Evolutionary conservation across 1,140 invertebrate genomes (phyloP).

Genomic region (Copidosoma floridanum): DNA sequence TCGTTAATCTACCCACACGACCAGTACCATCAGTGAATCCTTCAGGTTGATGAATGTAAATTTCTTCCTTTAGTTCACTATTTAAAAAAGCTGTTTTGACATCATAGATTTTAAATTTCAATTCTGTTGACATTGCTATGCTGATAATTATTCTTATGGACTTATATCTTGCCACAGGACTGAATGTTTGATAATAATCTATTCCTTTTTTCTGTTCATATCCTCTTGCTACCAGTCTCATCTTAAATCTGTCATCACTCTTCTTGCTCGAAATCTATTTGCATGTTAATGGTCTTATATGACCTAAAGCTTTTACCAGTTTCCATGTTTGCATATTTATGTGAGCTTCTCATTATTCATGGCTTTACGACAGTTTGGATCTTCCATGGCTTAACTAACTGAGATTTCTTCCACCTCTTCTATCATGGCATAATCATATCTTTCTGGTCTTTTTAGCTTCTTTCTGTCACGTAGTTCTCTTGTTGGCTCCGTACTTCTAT

Average conservation of each 20-base stretch:
- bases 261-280: too few relatives aligned
- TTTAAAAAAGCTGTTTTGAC: constrained; percentile 49
- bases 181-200: constrained; percentile 3
- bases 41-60: constrained; percentile 47
- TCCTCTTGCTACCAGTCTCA: constrained; percentile 35
- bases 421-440: too few relatives aligned
- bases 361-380: too few relatives aligned
- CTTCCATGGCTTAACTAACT: too few relatives aligned
- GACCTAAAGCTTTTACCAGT: too few relatives aligned
- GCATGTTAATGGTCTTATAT: too few relatives aligned
- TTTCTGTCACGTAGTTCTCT: too few relatives aligned
- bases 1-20: constrained; percentile 39
- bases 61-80: constrained; percentile 40
- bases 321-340: too few relatives aligned
- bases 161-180: neutral
- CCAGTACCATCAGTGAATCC: constrained; percentile 35
- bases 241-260: constrained; percentile 37
- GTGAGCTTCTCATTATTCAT: too few relatives aligned
- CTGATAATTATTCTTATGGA: neutral
- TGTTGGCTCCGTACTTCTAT: too few relatives aligned
- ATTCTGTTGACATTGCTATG: constrained; percentile 8
- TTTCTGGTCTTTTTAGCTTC: too few relatives aligned
- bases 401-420: too few relatives aligned
- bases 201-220: constrained; percentile 9
- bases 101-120: constrained; percentile 42